Percentiles rank a stretch among this genome's conserved stretches.
phyloP scores from a whole-genome alignment of 2,113 vertebrate genomes.

The Prinia subflava region DNA sequence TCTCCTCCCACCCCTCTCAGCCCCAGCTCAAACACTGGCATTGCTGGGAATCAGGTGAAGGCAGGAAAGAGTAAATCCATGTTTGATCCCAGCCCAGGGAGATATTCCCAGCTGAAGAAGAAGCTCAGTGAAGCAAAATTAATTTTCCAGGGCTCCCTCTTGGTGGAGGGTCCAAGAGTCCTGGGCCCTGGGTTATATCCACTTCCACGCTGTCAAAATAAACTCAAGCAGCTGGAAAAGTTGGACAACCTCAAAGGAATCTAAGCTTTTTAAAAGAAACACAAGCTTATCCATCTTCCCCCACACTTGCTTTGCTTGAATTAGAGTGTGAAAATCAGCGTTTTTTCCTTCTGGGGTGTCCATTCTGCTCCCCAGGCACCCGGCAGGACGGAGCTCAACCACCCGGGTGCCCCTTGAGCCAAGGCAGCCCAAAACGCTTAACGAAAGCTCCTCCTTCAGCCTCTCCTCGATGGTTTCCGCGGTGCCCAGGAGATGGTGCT shows the following conservation, averaged over 20 bases:
- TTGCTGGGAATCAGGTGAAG: not conserved
- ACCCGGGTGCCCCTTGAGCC: fast-evolving
- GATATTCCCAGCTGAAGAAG: not conserved
- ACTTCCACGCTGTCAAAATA: not conserved
- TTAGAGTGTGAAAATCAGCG: not conserved
- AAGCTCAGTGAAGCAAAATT: not conserved
- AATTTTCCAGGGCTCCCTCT: not conserved
- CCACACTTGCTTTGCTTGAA: not conserved
- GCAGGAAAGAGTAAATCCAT: not conserved
- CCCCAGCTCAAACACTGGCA: not conserved
- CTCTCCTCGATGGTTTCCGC: not conserved
- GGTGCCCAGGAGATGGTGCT: constrained; percentile 49
- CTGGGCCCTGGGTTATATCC: not conserved
- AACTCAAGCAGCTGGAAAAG: not conserved
- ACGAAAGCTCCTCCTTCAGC: not conserved
- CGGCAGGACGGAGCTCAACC: not conserved
- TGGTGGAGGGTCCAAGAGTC: not conserved
- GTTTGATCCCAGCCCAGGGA: not conserved
- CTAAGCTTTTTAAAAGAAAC: not conserved
- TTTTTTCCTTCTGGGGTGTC: not conserved
- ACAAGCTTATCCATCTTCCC: not conserved
- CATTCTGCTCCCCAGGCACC: too few species aligned
- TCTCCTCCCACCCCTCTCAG: not conserved
- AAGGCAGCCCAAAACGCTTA: fast-evolving
- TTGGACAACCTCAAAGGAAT: not conserved